Percentiles rank a stretch among this genome's conserved stretches.
phyloP scores from a whole-genome alignment of 2,797 vertebrate genomes.

The Anguilla anguilla region DNA sequence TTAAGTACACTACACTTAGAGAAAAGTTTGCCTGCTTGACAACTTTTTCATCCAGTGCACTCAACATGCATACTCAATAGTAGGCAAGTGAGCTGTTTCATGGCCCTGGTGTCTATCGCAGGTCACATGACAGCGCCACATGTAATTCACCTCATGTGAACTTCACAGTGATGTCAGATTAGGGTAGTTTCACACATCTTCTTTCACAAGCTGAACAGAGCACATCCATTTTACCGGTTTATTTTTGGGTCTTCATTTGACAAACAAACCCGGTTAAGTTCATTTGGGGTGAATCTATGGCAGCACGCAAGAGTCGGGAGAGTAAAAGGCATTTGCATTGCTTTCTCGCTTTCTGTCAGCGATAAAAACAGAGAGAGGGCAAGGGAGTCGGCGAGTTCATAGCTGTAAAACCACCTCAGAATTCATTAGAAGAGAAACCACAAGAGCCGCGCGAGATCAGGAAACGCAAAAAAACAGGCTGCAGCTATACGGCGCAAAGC shows the following conservation, averaged over 20 bases:
- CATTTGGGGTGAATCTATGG: not conserved
- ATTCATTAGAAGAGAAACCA: slow-evolving; percentile 25
- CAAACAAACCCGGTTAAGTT: not conserved
- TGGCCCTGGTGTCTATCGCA: no score
- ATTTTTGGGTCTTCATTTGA: not conserved
- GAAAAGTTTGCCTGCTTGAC: no score
- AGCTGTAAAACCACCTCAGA: slow-evolving; percentile 15
- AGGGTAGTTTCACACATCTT: not conserved
- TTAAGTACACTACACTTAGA: no score
- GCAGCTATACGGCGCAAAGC: not conserved
- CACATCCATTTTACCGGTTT: not conserved
- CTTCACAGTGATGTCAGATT: not conserved
- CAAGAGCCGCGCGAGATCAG: slow-evolving; percentile 16
- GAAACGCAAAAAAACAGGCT: slow-evolving; percentile 6
- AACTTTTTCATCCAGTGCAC: no score
- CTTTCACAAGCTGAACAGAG: not conserved
- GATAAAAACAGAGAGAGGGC: not conserved
- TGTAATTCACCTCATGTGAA: not conserved
- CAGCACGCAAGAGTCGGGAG: not conserved
- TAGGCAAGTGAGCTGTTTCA: no score
- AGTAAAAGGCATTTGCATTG: not conserved
- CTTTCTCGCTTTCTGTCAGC: not conserved
- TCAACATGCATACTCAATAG: no score
- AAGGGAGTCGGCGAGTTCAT: slow-evolving; percentile 18
- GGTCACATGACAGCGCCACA: not conserved